Evolutionary conservation across 1,140 invertebrate species (phyloP), one percentile per base, ranked within the genome.

Genomic region (Leptopilina boulardi): DNA sequence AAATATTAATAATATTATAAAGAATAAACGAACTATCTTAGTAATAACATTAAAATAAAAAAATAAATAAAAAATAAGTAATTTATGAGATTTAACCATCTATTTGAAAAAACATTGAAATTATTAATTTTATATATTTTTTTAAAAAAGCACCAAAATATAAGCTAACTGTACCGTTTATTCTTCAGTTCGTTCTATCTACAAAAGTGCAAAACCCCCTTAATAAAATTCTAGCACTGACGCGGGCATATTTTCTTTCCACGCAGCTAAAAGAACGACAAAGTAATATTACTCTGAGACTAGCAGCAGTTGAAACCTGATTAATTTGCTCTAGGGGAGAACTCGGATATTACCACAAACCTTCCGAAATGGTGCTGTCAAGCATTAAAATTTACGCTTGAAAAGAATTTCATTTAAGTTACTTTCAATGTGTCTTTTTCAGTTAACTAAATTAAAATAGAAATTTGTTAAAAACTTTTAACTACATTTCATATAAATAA

Each of bases 191-290:
- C 9, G 71, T 30, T 19, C 38, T 70, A 41, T 38, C 44, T 73
- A 44, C 19, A 3, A 23, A 19, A 54, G 71, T 23, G 34, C 10
- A 59, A 34, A 71, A 74, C 5, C 59, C 74, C 79, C 79, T 81
- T 82, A 87, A 88, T 82, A 87, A 87, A 87, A 88, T 82, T 84
- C 87, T 88, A 87, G 81, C 81, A 80, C 82, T 86, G 87, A 87
- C 87, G 86, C 87, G 86, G 84, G 71, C 77, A 80, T 30, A 71
- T 74, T 42, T 76, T 80, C 76, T 76, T 77, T 73, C 74, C 76
- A 30, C n/a, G n/a, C 41, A 21, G 19, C 70, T 30, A 54, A 71
- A 77, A 74, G 34, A 74, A 23, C 70, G 66, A 75, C 26, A 47
- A 73, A 66, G 73, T 71, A 75, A 79, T 77, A 78, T 81, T 42